Conservation (phyloP, 2,797 vertebrate species). For the Acipenser ruthenus region DNA sequence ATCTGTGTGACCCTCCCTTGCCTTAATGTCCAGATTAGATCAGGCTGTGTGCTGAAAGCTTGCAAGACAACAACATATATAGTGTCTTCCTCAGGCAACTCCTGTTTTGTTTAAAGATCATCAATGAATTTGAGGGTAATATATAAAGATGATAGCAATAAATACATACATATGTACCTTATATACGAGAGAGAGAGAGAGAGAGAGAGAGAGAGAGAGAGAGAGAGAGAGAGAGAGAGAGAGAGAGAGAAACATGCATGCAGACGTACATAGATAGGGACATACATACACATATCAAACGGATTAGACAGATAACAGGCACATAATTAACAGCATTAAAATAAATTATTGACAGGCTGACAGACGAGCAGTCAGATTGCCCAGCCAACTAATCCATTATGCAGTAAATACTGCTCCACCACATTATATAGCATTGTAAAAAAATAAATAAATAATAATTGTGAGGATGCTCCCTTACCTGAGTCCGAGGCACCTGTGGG, state of each 20-base stretch:
- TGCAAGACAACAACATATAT: no score
- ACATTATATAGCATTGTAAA: not conserved
- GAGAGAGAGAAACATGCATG: conserved; percentile 18
- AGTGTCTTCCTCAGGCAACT: no score
- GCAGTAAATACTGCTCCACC: not conserved
- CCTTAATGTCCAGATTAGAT: no score
- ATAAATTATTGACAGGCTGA: not conserved
- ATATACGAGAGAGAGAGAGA: conserved; percentile 15
- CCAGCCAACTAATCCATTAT: not conserved
- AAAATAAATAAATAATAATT: not conserved
- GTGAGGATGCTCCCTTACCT: conserved; percentile 56
- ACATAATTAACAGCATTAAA: not conserved
- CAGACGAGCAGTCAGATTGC: not conserved
- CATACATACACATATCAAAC: no score
- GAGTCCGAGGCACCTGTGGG: conserved; percentile 86
- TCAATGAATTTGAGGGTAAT: no score
- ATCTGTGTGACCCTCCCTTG: no score
- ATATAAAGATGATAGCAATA: not conserved
- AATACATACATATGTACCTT: not conserved
- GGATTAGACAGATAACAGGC: no score
- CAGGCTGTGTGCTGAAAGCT: no score
- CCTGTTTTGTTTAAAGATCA: no score
- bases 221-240: conserved; percentile 19
- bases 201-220: conserved; percentile 15
- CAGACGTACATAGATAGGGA: no score